Base-by-base conservation (phyloP, 2,113 vertebrate species). In the Excalfactoria chinensis region DNA sequence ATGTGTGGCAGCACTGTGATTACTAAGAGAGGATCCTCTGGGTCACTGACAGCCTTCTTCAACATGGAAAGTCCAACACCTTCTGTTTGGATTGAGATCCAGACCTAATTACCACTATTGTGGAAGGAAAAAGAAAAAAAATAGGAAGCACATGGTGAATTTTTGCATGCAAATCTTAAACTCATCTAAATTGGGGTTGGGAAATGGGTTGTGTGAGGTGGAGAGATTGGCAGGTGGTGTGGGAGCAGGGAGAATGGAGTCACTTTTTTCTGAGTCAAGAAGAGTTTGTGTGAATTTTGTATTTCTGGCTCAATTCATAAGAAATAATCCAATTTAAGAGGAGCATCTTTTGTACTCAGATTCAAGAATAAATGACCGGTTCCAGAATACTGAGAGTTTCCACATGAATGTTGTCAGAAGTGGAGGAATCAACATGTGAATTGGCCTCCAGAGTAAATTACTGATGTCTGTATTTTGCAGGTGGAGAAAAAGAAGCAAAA, bases 21-120 rank as follows among this genome's bases (percentile, higher is more conserved):
- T 55, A 87, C 51, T 46, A 37, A 93, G 41, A 83, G 32, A 34
- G 21, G 11, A 71, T 59, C 63, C 26, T 91, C 26, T 77, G 41
- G 72, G 75, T 86, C 85, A 59, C 34, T 87, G 78, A 67, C 53
- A 87, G 26, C 23, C 0, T 0, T 48, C 41, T 89, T 73, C 68
- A 91, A 28, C 19, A 6, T 40, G 74, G 71, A 74, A 89, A 88
- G 69, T 60, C 72, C 74, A 91, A 88, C 46, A 76, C 86, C 88
- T 95, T 68, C 60, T 85, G 34, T 40, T 89, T 91, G 82, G 62
- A 66, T 68, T 86, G 64, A 86, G 51, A 85, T 93, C 85, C 64
- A 86, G 11, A 43, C 84, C 28, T 74, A 40, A 22, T 48, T 74
- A n/a, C 56, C 3, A 6, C 34, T 55, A 4, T 44, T 16, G 63